A percentile compares a stretch with the other conserved stretches of the same genome.
phyloP scores from a whole-genome alignment of 2,113 vertebrate species.

The Mesembrinibis cayennensis region DNA sequence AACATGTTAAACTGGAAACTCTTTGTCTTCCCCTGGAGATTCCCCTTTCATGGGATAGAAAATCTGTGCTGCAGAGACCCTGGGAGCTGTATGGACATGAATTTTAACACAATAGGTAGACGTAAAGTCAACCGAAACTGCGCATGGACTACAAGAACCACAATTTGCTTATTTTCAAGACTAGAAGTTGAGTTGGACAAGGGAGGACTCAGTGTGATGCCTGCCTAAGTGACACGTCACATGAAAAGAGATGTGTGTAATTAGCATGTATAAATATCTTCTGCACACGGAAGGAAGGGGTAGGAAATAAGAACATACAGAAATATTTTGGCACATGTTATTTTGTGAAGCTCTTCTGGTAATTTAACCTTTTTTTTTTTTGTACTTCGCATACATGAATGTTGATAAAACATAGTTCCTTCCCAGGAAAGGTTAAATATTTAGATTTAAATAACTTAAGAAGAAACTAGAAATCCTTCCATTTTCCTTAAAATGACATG shows the following conservation, averaged over 20 bases:
- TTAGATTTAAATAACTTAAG: background rate
- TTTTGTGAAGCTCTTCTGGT: background rate
- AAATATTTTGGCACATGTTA: background rate
- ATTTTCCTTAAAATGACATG: background rate
- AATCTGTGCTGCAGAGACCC: background rate
- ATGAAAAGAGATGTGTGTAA: background rate
- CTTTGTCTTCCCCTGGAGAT: background rate
- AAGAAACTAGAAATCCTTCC: background rate
- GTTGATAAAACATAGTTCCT: background rate
- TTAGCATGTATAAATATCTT: background rate
- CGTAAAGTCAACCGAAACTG: background rate
- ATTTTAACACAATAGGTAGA: background rate
- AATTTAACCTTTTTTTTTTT: background rate
- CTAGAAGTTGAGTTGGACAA: background rate
- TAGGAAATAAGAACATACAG: background rate
- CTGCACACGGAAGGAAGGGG: background rate
- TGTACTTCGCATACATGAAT: background rate
- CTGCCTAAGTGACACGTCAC: background rate
- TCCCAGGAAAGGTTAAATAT: background rate
- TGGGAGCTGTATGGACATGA: background rate
- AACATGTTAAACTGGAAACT: background rate
- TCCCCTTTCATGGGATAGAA: background rate
- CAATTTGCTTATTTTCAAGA: background rate
- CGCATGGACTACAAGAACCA: background rate
- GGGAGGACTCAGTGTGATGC: background rate